Base-by-base conservation (phyloP, 2,113 vertebrate genomes). In the Cnemophilus loriae region DNA sequence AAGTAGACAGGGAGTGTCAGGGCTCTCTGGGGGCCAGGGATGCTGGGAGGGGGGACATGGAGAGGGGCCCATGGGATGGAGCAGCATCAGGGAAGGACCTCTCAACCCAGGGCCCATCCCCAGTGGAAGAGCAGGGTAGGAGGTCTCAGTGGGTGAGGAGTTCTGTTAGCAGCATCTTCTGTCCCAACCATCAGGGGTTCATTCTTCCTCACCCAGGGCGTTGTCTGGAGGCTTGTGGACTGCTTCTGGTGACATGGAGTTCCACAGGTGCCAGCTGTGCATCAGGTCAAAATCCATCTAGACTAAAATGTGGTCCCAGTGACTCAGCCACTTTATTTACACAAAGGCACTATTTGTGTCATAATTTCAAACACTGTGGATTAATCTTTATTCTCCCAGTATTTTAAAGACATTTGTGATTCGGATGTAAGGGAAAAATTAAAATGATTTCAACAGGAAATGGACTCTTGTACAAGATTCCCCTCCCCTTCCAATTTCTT, bases 401-500 rank as follows among this genome's bases (percentile, higher is more conserved):
- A 37, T 76, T 91, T 87, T 47, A 61, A 39, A 91, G 47, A 39
- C 19, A 35, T 33, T 61, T 55, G 23, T 55, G 75, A 67, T 7
- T 28, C 28, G 47, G 23, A 64, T 76, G 24, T 13, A 39, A 77
- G 71, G 49, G 23, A 1, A 24, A 56, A 59, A 53, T 24, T 2
- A 3, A 42, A 67, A 41, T 32, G 0, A 59, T 78, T 89, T 57
- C 30, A 35, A 60, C 33, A 90, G 86, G 92, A 94, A 96, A 92
- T 32, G 44, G 85, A 84, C 52, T 85, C 87, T 42, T 63, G 35
- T 28, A 47, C 4, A 11, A 92, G 75, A 84, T 60, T 21, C 42
- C n/a, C 59, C 63, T 87, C 84, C 87, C 55, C 32, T 95, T 67
- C 21, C 84, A 79, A 32, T 94, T 91, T 91, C 87, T 64, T 81